Evolutionary conservation across 2,797 vertebrate species (phyloP).

Genomic region (Cephalopachus bancanus): DNA sequence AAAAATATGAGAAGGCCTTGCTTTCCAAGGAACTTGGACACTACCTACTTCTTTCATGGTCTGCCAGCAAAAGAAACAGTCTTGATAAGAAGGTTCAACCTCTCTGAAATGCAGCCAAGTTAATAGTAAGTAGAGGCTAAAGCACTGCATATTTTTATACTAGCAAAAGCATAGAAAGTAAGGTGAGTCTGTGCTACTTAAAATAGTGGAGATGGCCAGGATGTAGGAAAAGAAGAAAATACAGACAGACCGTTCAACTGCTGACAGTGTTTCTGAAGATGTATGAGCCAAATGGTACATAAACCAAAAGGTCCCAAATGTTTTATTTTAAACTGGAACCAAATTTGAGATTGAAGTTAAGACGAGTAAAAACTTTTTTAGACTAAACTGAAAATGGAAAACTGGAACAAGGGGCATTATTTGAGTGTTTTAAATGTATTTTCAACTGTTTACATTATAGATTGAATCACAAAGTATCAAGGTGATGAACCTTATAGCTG

Average conservation of each 20-base stretch:
- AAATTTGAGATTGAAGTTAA: neutral
- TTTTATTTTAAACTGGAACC: neutral
- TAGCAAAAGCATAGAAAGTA: neutral
- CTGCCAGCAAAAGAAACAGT: neutral
- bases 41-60: neutral
- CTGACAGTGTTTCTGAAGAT: neutral
- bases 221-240: neutral
- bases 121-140: neutral
- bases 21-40: neutral
- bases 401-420: neutral
- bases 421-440: conserved; percentile 15
- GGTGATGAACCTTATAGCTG: neutral
- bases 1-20: neutral
- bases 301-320: neutral
- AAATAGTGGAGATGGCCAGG: neutral
- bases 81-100: neutral
- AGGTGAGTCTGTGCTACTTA: neutral
- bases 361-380: neutral
- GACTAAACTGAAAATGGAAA: neutral
- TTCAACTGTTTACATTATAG: neutral
- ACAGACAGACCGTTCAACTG: neutral
- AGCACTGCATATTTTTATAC: neutral
- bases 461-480: neutral
- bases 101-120: neutral
- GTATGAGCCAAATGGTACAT: neutral